Base-by-base conservation (phyloP, 2,888 invertebrate genomes). In the Noctua janthina region DNA sequence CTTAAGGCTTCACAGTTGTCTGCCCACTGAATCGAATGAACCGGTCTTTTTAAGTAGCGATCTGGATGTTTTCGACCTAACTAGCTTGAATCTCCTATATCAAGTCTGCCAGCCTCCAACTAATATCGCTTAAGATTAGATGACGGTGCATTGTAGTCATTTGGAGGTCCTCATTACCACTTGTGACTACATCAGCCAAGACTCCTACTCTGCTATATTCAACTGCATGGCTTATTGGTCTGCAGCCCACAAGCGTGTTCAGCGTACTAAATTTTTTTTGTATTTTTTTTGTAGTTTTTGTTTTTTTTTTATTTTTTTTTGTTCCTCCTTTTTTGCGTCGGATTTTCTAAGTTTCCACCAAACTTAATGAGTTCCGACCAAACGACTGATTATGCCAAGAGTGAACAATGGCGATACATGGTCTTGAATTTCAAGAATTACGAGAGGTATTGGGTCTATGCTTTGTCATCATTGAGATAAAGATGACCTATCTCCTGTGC, bases 131-230 rank as follows among this genome's bases (percentile, higher is more conserved):
- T 35, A 46, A 76, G 49, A 68, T 46, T 43, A 2, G 11, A 75
- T 17, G 56, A 79, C 62, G 67, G 67, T 20, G 15, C 59, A 29
- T 20, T 29, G 10, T 7, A 68, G 68, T 81, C 84, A 54, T 62
- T 84, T 13, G 69, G 17, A 2, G n/a, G 46, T 39, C 46, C 1
- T 79, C 84, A 62, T 49, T 8, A 15, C 10, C 80, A 68, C 46
- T 69, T 59, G 80, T 46, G 35, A 1, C 54, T 69, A 79, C 84
- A 39, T 35, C 39, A 29, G 54, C 79, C 81, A 79, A 79, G 79
- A 54, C 46, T 79, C 81, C 81, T 39, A 17, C 54, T 81, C 81
- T 81, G 81, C 81, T 81, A 84, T 84, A 81, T 49, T 81, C 2
- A 84, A 81, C 5, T 79, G 69, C 84, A 84, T 49, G 84, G 69